Base-by-base conservation (phyloP, 2,113 vertebrate species). In the Podocnemis expansa region DNA sequence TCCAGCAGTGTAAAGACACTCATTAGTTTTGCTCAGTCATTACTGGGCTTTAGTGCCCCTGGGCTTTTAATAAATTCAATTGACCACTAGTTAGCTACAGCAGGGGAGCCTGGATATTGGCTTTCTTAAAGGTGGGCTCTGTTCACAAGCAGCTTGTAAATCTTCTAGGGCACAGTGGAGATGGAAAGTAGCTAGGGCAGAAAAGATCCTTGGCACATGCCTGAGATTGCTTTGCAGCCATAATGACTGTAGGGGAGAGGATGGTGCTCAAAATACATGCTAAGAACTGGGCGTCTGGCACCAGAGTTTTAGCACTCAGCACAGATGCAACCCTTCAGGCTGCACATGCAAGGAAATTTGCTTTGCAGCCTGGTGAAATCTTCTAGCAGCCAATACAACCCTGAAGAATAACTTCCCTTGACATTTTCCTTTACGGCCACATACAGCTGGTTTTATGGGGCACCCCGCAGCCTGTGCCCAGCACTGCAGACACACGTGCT, bases 281-380 rank as follows among this genome's bases (percentile, higher is more conserved):
- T n/a, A 58, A 60, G 5, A 58, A 89, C 1, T 2, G 19, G 45
- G 45, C 7, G 58, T n/a, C 41, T 0, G 0, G n/a, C 45, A 67
- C 34, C 80, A 73, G 29, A 67, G n/a, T n/a, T 67, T 13, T 0
- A 12, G 34, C 63, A 38, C n/a, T 38, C 17, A 70, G 63, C 43
- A 19, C 14, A 5, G 34, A 78, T 63, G 80, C 10, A 90, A 92
- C 80, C 24, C 19, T 10, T 79, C 52, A 51, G 47, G 43, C 70
- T 90, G 47, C 63, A 87, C 56, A 80, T 25, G 27, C 78, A 13
- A 7, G 81, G 49, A 88, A 45, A 76, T 76, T 45, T 76, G 73
- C 73, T 43, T 76, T 76, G 73, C 38, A 87, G 78, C 70, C 29
- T 70, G 52, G 24, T 22, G 34, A 41, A 19, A 0, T 54, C 27